A percentile compares a stretch with the other conserved stretches of the same genome.
Evolutionary conservation across 2,113 vertebrate species (phyloP).

Genomic region (Elaphurus davidianus): DNA sequence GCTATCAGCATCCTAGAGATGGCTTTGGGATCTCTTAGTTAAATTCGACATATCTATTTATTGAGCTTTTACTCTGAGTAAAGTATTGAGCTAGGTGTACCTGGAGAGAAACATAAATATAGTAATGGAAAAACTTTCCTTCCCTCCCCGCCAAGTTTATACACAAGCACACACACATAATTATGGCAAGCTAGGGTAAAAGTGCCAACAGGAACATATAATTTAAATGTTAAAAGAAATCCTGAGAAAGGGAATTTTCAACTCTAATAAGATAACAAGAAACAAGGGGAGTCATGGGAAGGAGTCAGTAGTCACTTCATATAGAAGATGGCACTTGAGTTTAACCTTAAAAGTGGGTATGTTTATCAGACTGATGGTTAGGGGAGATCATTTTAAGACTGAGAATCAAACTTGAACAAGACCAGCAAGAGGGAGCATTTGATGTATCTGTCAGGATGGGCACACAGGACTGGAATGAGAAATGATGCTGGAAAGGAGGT

Average conservation of each 20-base stretch:
- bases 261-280: neutral
- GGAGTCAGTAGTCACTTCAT: neutral
- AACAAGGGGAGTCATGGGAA: neutral
- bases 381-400: neutral
- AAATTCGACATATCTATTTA: neutral
- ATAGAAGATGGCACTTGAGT: neutral
- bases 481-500: neutral
- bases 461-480: neutral
- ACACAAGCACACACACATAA: neutral
- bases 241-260: neutral
- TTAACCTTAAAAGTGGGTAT: neutral
- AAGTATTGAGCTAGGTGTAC: neutral
- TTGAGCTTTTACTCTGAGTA: neutral
- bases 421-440: neutral
- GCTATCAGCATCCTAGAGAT: neutral
- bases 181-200: neutral
- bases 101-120: neutral
- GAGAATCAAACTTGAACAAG: neutral
- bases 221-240: neutral
- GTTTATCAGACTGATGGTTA: neutral
- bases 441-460: neutral
- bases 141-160: neutral
- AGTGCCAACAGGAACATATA: neutral
- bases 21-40: neutral
- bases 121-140: neutral